These are phyloP conservation scores for Drosophila chauvacae DNA, from an alignment of 1,140 invertebrate species.

Conservation along the genomic window DNA sequence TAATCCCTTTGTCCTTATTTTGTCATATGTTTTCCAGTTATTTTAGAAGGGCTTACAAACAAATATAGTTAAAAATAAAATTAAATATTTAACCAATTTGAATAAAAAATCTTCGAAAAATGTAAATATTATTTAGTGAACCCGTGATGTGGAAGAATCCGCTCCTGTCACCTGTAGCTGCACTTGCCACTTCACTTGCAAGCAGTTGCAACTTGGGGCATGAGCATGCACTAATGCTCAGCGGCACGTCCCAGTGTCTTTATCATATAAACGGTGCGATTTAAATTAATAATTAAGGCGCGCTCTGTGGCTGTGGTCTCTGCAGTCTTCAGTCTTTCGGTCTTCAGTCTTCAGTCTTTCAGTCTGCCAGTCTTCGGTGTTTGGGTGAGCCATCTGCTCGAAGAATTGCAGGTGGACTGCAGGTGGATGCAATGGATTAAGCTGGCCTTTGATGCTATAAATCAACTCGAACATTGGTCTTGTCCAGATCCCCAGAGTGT, in stretches of 20 bases:
- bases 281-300: constrained; percentile 79
- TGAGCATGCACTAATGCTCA: constrained; percentile 76
- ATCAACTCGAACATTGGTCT: constrained; percentile 69
- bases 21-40: too few species aligned
- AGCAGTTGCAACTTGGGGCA: constrained; percentile 24
- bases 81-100: too few species aligned
- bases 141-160: not conserved
- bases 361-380: constrained; percentile 14
- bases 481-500: constrained; percentile 17
- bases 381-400: constrained; percentile 15
- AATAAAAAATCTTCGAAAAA: too few species aligned
- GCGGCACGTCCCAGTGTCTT: constrained; percentile 76
- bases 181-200: constrained; percentile 50
- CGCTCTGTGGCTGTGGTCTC: constrained; percentile 40
- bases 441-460: constrained; percentile 58
- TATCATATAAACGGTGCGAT: constrained; percentile 81
- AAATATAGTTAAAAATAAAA: too few species aligned
- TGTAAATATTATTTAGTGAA: not conserved
- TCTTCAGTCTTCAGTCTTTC: not conserved
- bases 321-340: not conserved
- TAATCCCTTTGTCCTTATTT: too few species aligned
- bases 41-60: too few species aligned
- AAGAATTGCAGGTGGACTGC: constrained; percentile 37
- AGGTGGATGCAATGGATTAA: constrained; percentile 56
- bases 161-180: constrained; percentile 9